Evolutionary conservation across 2,113 vertebrate genomes (phyloP).

Genomic region (Hemibagrus wyckioides): DNA sequence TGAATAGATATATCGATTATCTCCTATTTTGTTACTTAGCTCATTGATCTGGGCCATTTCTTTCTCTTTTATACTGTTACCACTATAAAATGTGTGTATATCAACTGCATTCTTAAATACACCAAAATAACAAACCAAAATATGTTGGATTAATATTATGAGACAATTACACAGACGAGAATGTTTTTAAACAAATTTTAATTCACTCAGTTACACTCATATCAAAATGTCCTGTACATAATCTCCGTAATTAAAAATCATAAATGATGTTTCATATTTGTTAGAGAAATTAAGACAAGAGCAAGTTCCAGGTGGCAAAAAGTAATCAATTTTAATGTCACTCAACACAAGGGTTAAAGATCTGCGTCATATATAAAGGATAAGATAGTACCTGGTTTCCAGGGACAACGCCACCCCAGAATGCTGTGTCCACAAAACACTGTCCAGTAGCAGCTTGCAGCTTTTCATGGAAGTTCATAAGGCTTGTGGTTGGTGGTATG

Average conservation of each 20-base stretch:
- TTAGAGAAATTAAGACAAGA: not conserved
- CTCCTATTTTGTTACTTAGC: not conserved
- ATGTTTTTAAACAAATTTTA: not conserved
- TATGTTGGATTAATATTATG: not conserved
- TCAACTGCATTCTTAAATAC: not conserved
- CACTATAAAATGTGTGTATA: not conserved
- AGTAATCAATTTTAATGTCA: not conserved
- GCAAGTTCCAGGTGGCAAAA: not conserved
- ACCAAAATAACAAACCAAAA: not conserved
- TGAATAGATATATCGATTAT: not conserved
- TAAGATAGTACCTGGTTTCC: conserved; percentile 72
- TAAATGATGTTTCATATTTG: not conserved
- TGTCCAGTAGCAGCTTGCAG: conserved; percentile 67
- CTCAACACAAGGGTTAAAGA: not conserved
- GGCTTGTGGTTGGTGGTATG: conserved; percentile 78
- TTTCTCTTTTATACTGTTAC: not conserved
- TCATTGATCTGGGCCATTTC: not conserved
- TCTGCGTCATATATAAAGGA: not conserved
- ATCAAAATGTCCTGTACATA: not conserved
- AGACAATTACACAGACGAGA: not conserved
- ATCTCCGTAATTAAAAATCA: not conserved
- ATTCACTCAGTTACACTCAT: not conserved
- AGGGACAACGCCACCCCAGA: conserved; percentile 83
- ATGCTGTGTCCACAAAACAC: conserved; percentile 80
- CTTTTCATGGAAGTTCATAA: conserved; percentile 72